Base-by-base conservation (phyloP, 2,113 vertebrate species). In the Zosterops lateralis region DNA sequence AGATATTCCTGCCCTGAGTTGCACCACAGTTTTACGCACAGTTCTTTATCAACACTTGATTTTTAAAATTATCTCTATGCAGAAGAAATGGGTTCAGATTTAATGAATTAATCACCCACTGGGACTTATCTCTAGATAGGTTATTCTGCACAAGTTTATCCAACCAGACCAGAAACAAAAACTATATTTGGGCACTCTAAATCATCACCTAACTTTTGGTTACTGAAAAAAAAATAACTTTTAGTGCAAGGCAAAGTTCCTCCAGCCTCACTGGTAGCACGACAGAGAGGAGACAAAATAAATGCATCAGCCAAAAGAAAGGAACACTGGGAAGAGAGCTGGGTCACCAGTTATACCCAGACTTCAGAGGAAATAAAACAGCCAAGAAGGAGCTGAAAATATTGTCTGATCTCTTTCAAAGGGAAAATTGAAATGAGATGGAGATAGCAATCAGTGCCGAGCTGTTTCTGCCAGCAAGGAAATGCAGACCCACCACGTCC, bases 291-390 rank as follows among this genome's bases (percentile, higher is more conserved):
- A 8, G 57, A 57, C 45, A 78, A 89, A 92, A 88, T 8, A 64
- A 75, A 82, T 22, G 21, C 1, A 0, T 47, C 25, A 40, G 62
- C 18, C 48, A 58, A 76, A 76, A 86, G 13, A 38, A 9, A n/a
- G 32, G n/a, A 84, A 16, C 15, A 6, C 53, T 51, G n/a, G 36
- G 36, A 93, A 44, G 40, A 75, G 16, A 71, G 28, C 19, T 58
- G 60, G 57, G 13, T n/a, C 20, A 5, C 48, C 31, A 83, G 36
- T 14, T 62, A 19, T 3, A 58, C 2, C 31, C 67, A 87, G 64
- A 81, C 83, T 91, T 95, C 70, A 88, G 80, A 95, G 82, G 86
- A 95, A 95, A 42, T 57, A 64, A 95, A 96, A 92, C 66, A 79
- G 58, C 57, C 2, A 3, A 75, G 65, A 77, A 94, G 87, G 67